phyloP scores from a whole-genome alignment of 2,113 vertebrate genomes.

The Psophia crepitans region DNA sequence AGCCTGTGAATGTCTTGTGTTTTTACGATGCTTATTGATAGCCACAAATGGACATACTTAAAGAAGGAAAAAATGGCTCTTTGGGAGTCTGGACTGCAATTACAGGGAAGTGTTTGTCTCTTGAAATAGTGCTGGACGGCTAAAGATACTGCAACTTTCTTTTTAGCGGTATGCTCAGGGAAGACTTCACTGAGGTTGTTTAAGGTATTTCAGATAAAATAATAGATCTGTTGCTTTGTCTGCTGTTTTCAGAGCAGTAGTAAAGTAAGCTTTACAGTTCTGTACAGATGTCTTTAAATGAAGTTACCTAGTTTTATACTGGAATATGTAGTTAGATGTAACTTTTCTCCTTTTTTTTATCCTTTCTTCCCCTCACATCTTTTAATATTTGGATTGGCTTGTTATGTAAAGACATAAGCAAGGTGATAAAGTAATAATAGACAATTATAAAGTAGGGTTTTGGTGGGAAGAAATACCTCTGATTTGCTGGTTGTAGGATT shows the following conservation, averaged over 20 bases:
- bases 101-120: neutral
- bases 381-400: neutral
- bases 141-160: neutral
- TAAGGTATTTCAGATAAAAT: neutral
- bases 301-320: neutral
- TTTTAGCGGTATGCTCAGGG: fast-evolving
- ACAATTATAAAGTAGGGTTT: neutral
- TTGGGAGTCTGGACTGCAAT: neutral
- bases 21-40: neutral
- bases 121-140: neutral
- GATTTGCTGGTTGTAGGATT: neutral
- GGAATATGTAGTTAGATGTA: neutral
- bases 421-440: neutral
- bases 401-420: neutral
- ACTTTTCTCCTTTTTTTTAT: neutral
- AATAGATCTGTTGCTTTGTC: neutral
- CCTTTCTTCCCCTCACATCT: neutral
- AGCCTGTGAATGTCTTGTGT: neutral
- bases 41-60: neutral
- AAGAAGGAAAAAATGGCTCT: neutral
- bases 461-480: neutral
- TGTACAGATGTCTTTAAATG: neutral
- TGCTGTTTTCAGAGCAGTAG: neutral
- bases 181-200: neutral
- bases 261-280: neutral